A percentile compares a stretch with the other conserved stretches of the same genome.
Conservation (phyloP, 2,888 invertebrate species). For the Phyto melanocephala region DNA sequence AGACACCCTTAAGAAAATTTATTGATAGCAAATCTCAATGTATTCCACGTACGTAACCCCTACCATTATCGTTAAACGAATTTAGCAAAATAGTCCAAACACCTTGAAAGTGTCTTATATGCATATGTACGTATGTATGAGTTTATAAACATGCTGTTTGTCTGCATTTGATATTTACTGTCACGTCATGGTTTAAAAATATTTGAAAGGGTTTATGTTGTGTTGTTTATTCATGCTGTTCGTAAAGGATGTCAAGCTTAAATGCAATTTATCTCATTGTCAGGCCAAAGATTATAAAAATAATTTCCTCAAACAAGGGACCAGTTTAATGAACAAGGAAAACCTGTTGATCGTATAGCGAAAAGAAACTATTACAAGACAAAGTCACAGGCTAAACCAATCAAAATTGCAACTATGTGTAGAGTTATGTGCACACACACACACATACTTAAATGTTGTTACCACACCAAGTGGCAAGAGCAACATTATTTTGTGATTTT, state of each 20-base stretch:
- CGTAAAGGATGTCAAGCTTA: conserved; percentile 45
- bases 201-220: conserved; percentile 15
- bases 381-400: conserved; percentile 43
- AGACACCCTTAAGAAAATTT: too few relatives aligned
- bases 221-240: background rate
- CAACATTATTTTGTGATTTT: background rate
- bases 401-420: conserved; percentile 32
- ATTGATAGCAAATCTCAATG: too few relatives aligned
- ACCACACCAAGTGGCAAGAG: background rate
- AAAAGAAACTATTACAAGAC: background rate
- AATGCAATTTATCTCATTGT: conserved; percentile 35
- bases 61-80: too few relatives aligned
- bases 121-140: too few relatives aligned
- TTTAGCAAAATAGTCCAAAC: too few relatives aligned
- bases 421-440: background rate
- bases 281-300: conserved; percentile 39
- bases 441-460: background rate
- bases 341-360: conserved; percentile 5
- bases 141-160: too few relatives aligned
- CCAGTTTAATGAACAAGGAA: conserved; percentile 19
- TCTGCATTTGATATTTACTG: background rate
- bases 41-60: too few relatives aligned
- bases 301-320: conserved; percentile 32
- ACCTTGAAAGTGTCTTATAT: too few relatives aligned
- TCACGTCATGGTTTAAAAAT: background rate